Evolutionary conservation across 1,140 invertebrate genomes (phyloP).

Genomic region (Vanessa atalanta): DNA sequence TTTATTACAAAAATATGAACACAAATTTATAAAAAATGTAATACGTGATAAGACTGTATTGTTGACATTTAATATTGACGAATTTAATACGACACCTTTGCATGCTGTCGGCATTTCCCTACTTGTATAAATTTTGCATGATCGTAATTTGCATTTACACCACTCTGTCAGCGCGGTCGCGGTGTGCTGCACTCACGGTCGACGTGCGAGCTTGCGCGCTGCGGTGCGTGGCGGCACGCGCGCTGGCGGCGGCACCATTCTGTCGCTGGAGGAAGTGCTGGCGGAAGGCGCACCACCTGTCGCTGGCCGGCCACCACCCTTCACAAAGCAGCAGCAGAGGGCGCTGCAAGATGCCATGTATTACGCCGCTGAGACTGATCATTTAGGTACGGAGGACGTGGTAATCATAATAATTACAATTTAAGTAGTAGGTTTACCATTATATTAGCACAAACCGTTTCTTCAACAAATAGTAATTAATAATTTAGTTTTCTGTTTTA

Average conservation of each 20-base stretch:
- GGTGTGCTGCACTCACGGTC: constrained; percentile 92
- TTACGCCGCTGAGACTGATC: constrained; percentile 93
- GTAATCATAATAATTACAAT: background rate
- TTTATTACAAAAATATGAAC: background rate
- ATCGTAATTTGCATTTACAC: too few species aligned
- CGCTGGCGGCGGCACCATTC: constrained; percentile 84
- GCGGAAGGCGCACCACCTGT: constrained; percentile 86
- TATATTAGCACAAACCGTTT: too few species aligned
- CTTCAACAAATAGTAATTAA: too few species aligned
- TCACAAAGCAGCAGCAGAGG: constrained; percentile 91
- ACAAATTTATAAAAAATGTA: too few species aligned
- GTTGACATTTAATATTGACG: too few species aligned
- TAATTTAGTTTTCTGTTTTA: too few species aligned
- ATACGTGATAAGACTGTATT: too few species aligned
- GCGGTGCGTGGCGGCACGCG: constrained; percentile 89
- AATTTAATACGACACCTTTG: too few species aligned
- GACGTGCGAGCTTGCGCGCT: constrained; percentile 88
- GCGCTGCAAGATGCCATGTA: constrained; percentile 96
- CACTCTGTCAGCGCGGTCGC: constrained; percentile 86
- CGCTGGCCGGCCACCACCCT: constrained; percentile 74
- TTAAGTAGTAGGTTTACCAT: background rate
- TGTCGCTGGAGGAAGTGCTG: constrained; percentile 94
- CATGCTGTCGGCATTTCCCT: too few species aligned
- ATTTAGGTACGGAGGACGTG: constrained; percentile 83
- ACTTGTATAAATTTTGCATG: too few species aligned